Percentiles rank a stretch among this genome's conserved stretches.
These are phyloP conservation scores for Grapholita molesta DNA, from an alignment of 1,140 invertebrate species.

Conservation along the genomic window DNA sequence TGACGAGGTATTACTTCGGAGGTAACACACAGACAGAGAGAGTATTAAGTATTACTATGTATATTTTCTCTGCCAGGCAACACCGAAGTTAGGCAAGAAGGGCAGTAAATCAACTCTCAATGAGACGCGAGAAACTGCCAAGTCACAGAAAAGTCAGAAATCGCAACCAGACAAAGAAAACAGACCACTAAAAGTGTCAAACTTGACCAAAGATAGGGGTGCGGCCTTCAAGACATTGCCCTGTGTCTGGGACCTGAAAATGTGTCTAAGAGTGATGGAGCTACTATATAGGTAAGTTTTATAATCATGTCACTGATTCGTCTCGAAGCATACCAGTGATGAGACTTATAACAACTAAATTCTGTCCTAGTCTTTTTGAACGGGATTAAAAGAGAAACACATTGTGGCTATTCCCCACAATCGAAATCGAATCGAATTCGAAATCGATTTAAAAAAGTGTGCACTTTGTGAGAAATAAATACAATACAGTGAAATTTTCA, in stretches of 20 bases:
- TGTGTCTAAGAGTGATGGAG: constrained; percentile 48
- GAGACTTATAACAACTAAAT: too few species aligned
- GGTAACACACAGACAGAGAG: too few species aligned
- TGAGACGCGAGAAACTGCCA: constrained; percentile 45
- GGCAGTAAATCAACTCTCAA: constrained; percentile 42
- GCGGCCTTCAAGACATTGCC: constrained; percentile 59
- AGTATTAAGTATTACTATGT: too few species aligned
- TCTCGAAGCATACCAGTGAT: not conserved
- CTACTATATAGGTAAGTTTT: constrained; percentile 50
- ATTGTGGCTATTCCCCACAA: too few species aligned
- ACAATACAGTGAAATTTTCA: too few species aligned
- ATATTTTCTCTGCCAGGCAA: constrained; percentile 36
- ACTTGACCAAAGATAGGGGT: constrained; percentile 51
- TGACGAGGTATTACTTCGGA: too few species aligned
- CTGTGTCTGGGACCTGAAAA: constrained; percentile 52
- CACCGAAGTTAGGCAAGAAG: constrained; percentile 52
- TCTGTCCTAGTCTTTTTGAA: too few species aligned
- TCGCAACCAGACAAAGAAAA: constrained; percentile 50
- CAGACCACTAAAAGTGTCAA: constrained; percentile 39
- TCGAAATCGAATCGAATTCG: too few species aligned
- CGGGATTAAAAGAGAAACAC: too few species aligned
- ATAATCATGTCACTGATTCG: not conserved
- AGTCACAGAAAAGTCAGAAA: constrained; percentile 50
- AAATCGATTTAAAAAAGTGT: too few species aligned
- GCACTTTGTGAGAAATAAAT: too few species aligned